Percentiles rank a stretch among this genome's conserved stretches.
Conservation (phyloP, 1,140 invertebrate species). For the Pseudomyrmex gracilis region DNA sequence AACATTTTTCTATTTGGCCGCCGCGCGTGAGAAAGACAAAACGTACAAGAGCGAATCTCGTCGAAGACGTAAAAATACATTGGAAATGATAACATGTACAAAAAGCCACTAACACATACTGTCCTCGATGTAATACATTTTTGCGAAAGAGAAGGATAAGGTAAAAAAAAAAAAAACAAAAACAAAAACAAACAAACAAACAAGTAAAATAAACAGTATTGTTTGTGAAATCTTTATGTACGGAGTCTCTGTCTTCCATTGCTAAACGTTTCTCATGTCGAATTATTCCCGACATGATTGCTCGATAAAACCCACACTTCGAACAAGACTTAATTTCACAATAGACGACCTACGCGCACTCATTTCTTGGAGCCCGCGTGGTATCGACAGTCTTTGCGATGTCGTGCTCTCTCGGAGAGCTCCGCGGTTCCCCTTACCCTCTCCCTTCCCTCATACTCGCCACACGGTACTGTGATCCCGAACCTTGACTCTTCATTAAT, state of each 20-base stretch:
- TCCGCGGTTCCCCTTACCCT: conserved; percentile 59
- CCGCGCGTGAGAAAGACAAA: background rate
- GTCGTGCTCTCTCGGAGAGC: conserved; percentile 72
- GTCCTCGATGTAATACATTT: background rate
- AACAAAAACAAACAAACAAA: background rate
- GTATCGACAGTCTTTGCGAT: conserved; percentile 82
- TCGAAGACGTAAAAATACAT: background rate
- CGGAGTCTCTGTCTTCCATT: background rate
- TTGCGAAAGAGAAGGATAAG: background rate
- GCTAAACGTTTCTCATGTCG: conserved; percentile 34
- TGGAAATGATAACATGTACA: no score
- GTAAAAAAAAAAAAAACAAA: background rate
- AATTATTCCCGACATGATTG: conserved; percentile 49
- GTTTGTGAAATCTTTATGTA: background rate
- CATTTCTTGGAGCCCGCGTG: conserved; percentile 62
- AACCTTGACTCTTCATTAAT: conserved; percentile 86
- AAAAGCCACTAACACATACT: no score
- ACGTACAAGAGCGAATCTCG: background rate
- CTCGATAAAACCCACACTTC: conserved; percentile 46
- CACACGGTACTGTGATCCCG: conserved; percentile 82
- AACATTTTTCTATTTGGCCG: background rate
- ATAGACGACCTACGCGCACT: conserved; percentile 61
- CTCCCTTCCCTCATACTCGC: conserved; percentile 64
- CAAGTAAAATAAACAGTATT: background rate
- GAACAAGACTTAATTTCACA: conserved; percentile 55